Conservation (phyloP, 1,140 invertebrate genomes). For the Rhagoletis zephyria region DNA sequence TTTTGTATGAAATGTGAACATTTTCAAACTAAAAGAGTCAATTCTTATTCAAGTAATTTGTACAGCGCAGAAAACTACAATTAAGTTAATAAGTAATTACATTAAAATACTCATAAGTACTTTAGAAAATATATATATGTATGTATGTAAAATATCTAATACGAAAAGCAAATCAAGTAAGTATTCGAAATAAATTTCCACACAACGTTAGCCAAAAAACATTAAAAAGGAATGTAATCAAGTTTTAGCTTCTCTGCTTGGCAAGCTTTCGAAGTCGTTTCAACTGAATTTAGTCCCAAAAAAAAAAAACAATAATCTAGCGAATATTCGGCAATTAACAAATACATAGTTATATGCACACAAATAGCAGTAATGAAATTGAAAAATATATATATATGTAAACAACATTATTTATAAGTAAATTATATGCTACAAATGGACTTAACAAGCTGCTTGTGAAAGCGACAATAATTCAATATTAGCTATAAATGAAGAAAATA, state of each 20-base stretch:
- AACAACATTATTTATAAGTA: not conserved
- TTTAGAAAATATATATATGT: constrained; percentile 51
- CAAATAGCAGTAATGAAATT: not conserved
- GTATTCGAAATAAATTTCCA: not conserved
- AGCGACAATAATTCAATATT: constrained; percentile 67
- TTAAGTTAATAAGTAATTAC: constrained; percentile 51
- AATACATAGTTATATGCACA: not conserved
- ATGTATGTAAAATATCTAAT: not conserved
- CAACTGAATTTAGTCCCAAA: not conserved
- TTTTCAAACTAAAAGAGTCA: constrained; percentile 74
- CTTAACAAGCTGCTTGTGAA: constrained; percentile 69
- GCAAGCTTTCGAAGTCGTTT: not conserved
- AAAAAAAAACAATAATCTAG: not conserved
- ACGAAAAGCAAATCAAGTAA: not conserved
- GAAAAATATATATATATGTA: constrained; percentile 24
- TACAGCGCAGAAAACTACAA: constrained; percentile 68
- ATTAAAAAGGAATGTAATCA: not conserved
- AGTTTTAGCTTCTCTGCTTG: not conserved
- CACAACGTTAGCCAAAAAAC: not conserved
- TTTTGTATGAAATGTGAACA: constrained; percentile 69
- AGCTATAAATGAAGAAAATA: constrained; percentile 47
- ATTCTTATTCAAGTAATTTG: constrained; percentile 73
- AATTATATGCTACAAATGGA: constrained; percentile 22
- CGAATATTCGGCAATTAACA: not conserved
- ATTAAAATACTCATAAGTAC: constrained; percentile 54